Evolutionary conservation across 2,113 vertebrate genomes (phyloP).

Genomic region (Isichthys henryi): DNA sequence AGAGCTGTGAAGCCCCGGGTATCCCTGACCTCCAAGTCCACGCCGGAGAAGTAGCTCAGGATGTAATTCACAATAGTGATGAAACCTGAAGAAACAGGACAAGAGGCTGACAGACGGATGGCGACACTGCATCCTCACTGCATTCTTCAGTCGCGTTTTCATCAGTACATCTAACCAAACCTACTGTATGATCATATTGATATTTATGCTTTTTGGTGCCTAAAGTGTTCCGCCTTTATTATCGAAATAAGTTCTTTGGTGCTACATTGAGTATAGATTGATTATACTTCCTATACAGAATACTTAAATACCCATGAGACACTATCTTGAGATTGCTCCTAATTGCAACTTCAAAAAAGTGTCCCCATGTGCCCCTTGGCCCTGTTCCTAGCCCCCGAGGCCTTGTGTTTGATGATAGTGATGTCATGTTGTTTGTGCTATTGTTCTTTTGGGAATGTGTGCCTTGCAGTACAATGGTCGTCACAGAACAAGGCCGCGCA

Average conservation of each 20-base stretch:
- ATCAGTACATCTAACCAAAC: not conserved
- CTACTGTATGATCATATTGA: not conserved
- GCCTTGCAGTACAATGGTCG: not conserved
- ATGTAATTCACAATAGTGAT: slow-evolving; percentile 68
- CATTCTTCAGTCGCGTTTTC: not conserved
- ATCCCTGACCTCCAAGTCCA: slow-evolving; percentile 70
- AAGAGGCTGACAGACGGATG: not conserved
- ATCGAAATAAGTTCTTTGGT: not conserved
- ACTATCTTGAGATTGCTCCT: not conserved
- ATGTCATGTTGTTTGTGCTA: not conserved
- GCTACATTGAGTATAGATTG: not conserved
- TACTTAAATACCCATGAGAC: not conserved
- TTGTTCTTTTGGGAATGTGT: not conserved
- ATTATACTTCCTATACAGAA: not conserved
- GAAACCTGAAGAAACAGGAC: slow-evolving; percentile 57
- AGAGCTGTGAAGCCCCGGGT: slow-evolving; percentile 73
- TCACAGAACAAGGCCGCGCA: not conserved
- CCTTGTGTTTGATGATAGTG: not conserved
- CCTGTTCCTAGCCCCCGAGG: not conserved
- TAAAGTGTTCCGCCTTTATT: not conserved
- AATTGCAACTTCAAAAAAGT: not conserved
- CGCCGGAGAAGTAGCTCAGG: slow-evolving; percentile 66
- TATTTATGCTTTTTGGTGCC: not conserved
- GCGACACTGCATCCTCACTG: not conserved
- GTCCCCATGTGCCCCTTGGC: not conserved